Evolutionary conservation across 2,113 vertebrate species (phyloP).

Genomic region (Syngnathus floridae): DNA sequence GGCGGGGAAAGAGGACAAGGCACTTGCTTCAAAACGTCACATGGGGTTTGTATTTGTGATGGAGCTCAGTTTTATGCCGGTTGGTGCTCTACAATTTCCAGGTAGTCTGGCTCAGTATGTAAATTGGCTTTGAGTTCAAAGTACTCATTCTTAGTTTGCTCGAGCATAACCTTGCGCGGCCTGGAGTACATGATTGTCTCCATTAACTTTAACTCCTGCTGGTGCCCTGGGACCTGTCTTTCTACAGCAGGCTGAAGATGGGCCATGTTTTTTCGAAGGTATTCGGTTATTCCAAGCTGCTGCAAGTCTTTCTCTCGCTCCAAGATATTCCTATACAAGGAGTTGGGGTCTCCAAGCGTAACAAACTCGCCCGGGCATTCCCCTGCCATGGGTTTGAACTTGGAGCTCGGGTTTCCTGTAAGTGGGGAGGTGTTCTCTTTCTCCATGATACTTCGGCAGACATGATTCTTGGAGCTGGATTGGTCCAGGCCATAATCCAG

Average conservation of each 20-base stretch:
- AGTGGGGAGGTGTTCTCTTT: constrained; percentile 83
- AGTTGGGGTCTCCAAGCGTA: constrained; percentile 83
- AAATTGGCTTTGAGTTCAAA: constrained; percentile 98
- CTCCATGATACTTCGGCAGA: constrained; percentile 81
- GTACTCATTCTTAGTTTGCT: constrained; percentile 98
- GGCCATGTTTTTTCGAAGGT: constrained; percentile 90
- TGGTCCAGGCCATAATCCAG: constrained; percentile 72
- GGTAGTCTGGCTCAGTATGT: constrained; percentile 92
- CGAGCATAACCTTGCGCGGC: constrained; percentile 88
- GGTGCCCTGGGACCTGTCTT: constrained; percentile 79
- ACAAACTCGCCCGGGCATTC: constrained; percentile 82
- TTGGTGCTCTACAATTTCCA: constrained; percentile 95
- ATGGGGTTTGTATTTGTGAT: constrained; percentile 14
- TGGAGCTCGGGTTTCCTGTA: constrained; percentile 74
- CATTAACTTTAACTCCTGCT: constrained; percentile 91
- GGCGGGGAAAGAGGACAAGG: constrained; percentile 61
- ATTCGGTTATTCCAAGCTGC: constrained; percentile 91
- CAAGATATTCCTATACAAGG: constrained; percentile 88
- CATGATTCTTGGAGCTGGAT: constrained; percentile 69
- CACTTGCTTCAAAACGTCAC: constrained; percentile 60
- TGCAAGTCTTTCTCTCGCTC: constrained; percentile 91
- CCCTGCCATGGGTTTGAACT: constrained; percentile 71
- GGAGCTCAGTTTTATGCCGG: constrained; percentile 74
- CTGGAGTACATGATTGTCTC: constrained; percentile 90
- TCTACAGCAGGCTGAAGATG: constrained; percentile 84